Evolutionary conservation across 53 echinoderm and acorn worm species (phyloP).

Genomic region (Stichopus horrens): DNA sequence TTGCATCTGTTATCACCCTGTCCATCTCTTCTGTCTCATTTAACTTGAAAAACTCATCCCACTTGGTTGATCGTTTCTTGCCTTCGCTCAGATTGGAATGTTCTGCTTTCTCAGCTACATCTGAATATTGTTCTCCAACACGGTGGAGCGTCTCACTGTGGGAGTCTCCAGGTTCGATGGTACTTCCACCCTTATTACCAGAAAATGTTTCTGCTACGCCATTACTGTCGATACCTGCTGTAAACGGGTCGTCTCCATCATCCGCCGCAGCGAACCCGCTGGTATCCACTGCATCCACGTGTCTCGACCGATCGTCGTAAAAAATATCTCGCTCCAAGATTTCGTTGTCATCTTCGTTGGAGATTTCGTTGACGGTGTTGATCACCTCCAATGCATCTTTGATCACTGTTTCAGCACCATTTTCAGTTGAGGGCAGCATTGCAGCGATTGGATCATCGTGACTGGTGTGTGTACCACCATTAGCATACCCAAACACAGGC

Average conservation of each 20-base stretch:
- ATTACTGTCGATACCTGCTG: neutral
- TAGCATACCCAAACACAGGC: conserved; percentile 50
- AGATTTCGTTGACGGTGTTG: conserved; percentile 63
- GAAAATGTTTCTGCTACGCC: neutral
- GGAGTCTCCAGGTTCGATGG: neutral
- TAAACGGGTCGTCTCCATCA: neutral
- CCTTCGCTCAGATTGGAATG: neutral
- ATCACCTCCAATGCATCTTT: conserved; percentile 78
- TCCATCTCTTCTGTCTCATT: conserved; percentile 35
- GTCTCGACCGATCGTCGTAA: neutral
- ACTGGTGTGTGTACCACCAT: neutral
- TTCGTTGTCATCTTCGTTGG: conserved; percentile 6
- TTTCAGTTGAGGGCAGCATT: neutral
- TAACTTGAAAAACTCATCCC: conserved; percentile 41
- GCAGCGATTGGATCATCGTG: conserved; percentile 28
- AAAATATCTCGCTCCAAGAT: neutral
- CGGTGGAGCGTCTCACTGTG: neutral
- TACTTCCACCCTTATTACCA: neutral
- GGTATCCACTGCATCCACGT: neutral
- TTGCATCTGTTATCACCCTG: conserved; percentile 28
- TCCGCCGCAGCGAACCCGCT: neutral
- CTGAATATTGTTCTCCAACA: neutral
- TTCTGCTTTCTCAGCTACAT: neutral
- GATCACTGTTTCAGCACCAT: conserved; percentile 67
- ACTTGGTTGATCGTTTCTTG: conserved; percentile 28